Base-by-base conservation (phyloP, 2,888 invertebrate genomes). In the Nephrotoma guestfalica region DNA sequence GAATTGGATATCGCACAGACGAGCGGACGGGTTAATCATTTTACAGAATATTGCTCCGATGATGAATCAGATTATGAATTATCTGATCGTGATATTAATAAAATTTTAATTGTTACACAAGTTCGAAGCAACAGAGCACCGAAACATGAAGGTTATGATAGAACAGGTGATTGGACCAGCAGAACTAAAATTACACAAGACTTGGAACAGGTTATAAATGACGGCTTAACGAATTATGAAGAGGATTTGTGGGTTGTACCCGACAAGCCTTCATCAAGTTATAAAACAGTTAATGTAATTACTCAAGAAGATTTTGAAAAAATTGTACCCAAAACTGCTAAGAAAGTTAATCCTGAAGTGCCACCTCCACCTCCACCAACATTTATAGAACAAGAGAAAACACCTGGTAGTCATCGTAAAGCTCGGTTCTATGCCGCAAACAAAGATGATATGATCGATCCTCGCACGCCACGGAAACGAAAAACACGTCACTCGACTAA, bases 201-300 rank as follows among this genome's bases (percentile, higher is more conserved):
- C 90, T 92, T 99, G 89, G 98, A 96, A 89, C 96, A 98, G 92
- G 96, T 97, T 83, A 99, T 99, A 89, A 98, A 98, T 89, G 98
- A 99, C 91, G 99, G 99, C n/a, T 93, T 99, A 30, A 95, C 94
- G 90, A 96, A 97, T 89, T 99, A 99, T 89, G 99, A 99, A 92
- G 97, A 98, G 90, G 98, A 98, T 90, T 92, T 99, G 86, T 97
- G 97, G 97, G 95, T 93, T 15, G 94, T 90, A 86, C 89, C 93
- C 90, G 93, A 93, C 89, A 92, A 93, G 83, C 91, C 92, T 15
- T 90, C 92, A 41, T 90, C 91, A 86, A 94, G 93, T 88, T 96
- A 96, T 92, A 95, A 96, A 90, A 97, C 97, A 0, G 96, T 98
- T 83, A 97, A 96, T 88, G 92, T 98, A 87, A 97, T 98, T 89